A percentile compares a stretch with the other conserved stretches of the same genome.
These are phyloP conservation scores for Brachionus plicatilis DNA, from an alignment of 1,140 invertebrate species.

Conservation along the genomic window DNA sequence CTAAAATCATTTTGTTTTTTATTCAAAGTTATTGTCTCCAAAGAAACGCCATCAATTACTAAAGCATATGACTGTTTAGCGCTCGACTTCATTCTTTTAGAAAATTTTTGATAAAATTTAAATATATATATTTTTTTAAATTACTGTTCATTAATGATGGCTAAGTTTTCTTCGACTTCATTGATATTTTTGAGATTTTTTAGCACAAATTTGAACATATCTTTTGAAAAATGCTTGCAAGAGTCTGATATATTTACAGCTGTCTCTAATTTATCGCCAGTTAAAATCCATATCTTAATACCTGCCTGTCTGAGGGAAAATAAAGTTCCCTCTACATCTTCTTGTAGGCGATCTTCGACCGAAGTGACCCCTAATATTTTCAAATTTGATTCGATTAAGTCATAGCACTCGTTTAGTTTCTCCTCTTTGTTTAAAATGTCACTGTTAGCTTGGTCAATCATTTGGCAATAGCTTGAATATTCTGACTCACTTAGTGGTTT, in stretches of 20 bases:
- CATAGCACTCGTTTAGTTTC: constrained; percentile 65
- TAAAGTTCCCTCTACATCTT: constrained; percentile 92
- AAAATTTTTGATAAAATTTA: background rate
- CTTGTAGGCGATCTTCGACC: constrained; percentile 98
- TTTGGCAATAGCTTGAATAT: background rate
- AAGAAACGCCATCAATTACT: constrained; percentile 6
- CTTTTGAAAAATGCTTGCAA: constrained; percentile 30
- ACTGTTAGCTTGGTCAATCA: constrained; percentile 20
- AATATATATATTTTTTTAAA: background rate
- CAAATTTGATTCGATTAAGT: constrained; percentile 78
- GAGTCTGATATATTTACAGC: constrained; percentile 30
- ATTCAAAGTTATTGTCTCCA: background rate
- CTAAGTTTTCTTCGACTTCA: constrained; percentile 31
- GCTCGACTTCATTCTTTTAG: background rate
- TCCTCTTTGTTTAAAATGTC: constrained; percentile 21
- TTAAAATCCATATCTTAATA: constrained; percentile 44
- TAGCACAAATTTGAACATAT: constrained; percentile 57
- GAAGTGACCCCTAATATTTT: constrained; percentile 83
- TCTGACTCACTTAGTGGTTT: background rate
- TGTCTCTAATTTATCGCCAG: constrained; percentile 41
- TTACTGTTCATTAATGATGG: constrained; percentile 18
- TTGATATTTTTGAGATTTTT: constrained; percentile 49
- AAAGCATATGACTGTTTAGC: background rate
- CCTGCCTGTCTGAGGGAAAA: constrained; percentile 47
- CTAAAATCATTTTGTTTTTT: constrained; percentile 67